Base-by-base conservation (phyloP, 1,140 invertebrate genomes). In the Calycopis cecrops region DNA sequence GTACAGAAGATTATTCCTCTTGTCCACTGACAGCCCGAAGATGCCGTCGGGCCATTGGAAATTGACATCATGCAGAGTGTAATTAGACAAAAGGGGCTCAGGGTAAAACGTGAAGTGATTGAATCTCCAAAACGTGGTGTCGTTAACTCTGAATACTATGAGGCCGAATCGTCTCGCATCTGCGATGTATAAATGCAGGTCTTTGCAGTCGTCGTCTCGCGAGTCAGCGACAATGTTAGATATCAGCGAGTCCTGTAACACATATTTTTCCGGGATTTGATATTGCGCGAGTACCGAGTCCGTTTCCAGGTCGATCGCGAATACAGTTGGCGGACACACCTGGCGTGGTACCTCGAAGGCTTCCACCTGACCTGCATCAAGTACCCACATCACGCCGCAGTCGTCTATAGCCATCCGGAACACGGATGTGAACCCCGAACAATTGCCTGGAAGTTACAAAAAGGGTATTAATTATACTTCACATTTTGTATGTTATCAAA, bases 31-130 rank as follows among this genome's bases (percentile, higher is more conserved):
- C 76, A 95, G 88, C 0, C 93, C 94, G 63, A 96, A 95, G 14
- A 95, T 82, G 1, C 94, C 94, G 63, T 96, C 94, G 1, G 92
- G 90, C 94, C 94, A 96, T 63, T 94, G 92, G 67, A 93, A 96
- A 49, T 92, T 91, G 0, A 95, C 62, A 10, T 92, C 93, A 55
- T 94, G 92, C 1, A 94, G 57, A 17, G 92, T 91, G 59, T 91
- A 92, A 62, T 91, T 91, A 0, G 93, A 90, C 0, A 92, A 88
- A 14, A 94, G 60, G 0, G 94, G 94, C 69, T 95, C 93, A 0
- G 94, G 94, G 57, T 90, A 93, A 68, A 95, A 95, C 6, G 92
- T 90, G 52, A 92, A 93, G 65, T 95, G 93, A 12, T 89, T 91
- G 6, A 94, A 87, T 53, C 93, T 88, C 91, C 93, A 95, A 9